Evolutionary conservation across 1,140 invertebrate genomes (phyloP), one percentile per base, ranked within the genome.

Genomic region (Planococcus citri): DNA sequence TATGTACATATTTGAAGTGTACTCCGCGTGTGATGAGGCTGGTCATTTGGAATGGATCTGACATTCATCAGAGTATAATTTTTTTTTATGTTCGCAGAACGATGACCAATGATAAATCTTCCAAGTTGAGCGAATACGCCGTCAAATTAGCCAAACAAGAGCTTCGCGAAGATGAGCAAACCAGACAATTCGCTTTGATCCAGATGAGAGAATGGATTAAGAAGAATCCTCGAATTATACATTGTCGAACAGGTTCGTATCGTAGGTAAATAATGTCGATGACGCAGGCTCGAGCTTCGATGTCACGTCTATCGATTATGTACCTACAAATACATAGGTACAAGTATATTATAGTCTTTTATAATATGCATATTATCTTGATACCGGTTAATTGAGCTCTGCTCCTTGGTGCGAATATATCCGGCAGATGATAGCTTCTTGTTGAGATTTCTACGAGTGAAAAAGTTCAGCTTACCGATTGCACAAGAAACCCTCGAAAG

Each of bases 381-480:
- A n/a, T n/a, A n/a, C n/a, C n/a, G n/a, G n/a, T n/a, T n/a, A n/a
- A n/a, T n/a, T n/a, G n/a, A n/a, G n/a, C n/a, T n/a, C n/a, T n/a
- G n/a, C n/a, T n/a, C n/a, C n/a, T n/a, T n/a, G n/a, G n/a, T n/a
- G n/a, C n/a, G n/a, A n/a, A n/a, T 17, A 9, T 51, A 6, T 51
- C 17, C n/a, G 12, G 6, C 76, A 91, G 91, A 93, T 81, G 79
- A 83, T 6, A 83, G 79, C 75, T 94, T 88, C 77, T 79, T 93
- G 20, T 78, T 93, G 38, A 82, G 87, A 73, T 94, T 91, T 77
- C 78, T 93, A n/a, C 82, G 91, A 20, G 83, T 84, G 27, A 89
- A 91, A 77, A 93, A 94, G 75, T 93, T 89, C 78, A 88, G 87
- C 73, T 85, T 94, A 0, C 86, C 87, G 1, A 86, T 90, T 81